phyloP scores from a whole-genome alignment of 2,888 invertebrate species.

The Achlya flavicornis region DNA sequence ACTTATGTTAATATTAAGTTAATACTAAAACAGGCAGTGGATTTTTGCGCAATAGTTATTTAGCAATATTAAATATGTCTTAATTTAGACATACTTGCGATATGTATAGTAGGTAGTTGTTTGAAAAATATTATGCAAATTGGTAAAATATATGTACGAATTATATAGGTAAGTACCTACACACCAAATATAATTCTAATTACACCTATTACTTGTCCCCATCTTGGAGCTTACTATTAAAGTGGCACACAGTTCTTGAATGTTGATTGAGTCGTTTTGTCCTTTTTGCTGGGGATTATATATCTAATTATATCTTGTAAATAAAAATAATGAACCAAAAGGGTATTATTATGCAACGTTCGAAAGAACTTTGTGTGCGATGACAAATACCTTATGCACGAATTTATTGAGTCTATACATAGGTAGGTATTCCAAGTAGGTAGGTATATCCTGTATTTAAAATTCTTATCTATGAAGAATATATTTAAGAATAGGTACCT shows the following conservation, averaged over 20 bases:
- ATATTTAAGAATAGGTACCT: too few species aligned
- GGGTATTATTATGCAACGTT: background rate
- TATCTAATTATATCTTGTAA: background rate
- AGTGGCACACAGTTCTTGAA: conserved; percentile 23
- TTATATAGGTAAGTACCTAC: background rate
- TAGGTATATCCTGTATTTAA: too few species aligned
- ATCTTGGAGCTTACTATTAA: conserved; percentile 12
- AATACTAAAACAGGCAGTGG: conserved; percentile 80
- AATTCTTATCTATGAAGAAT: too few species aligned
- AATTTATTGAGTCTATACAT: too few species aligned
- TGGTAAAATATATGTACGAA: conserved; percentile 18
- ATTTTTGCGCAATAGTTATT: conserved; percentile 69
- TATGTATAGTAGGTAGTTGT: conserved; percentile 62
- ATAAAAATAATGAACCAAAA: background rate
- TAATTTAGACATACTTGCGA: conserved; percentile 65
- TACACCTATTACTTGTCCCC: background rate
- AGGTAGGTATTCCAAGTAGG: too few species aligned
- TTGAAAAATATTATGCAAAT: conserved; percentile 31
- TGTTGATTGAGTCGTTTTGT: conserved; percentile 22
- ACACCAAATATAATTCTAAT: background rate
- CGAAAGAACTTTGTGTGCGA: background rate
- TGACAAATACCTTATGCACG: too few species aligned
- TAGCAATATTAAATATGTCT: conserved; percentile 39
- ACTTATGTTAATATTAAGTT: conserved; percentile 38
- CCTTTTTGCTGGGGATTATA: background rate